A percentile compares a stretch with the other conserved stretches of the same genome.
These are phyloP conservation scores for Mesocricetus auratus DNA, from an alignment of 2,113 vertebrate genomes.

Conservation along the genomic window DNA sequence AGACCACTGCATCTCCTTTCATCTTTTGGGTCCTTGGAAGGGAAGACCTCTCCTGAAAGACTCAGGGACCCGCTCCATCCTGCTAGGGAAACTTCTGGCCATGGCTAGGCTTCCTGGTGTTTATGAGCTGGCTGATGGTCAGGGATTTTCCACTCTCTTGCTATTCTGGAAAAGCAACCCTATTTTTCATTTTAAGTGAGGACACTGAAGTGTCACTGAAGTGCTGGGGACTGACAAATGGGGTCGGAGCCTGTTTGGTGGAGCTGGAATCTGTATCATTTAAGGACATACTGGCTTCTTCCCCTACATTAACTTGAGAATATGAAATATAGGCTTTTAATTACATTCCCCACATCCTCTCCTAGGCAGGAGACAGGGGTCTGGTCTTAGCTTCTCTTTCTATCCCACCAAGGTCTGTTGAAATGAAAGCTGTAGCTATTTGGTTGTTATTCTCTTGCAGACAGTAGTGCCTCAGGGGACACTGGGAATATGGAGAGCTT, in stretches of 20 bases:
- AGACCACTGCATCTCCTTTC: not conserved
- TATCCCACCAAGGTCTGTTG: not conserved
- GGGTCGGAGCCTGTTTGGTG: not conserved
- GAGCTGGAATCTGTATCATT: slow-evolving; percentile 44
- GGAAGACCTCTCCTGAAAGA: not conserved
- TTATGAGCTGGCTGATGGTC: slow-evolving; percentile 32
- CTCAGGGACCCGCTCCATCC: not conserved
- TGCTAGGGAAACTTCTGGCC: not conserved
- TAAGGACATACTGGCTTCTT: slow-evolving; percentile 59
- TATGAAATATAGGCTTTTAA: slow-evolving; percentile 39
- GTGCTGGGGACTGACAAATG: not conserved
- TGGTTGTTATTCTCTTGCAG: not conserved
- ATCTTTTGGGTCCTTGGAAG: not conserved
- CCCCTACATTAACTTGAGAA: slow-evolving; percentile 27
- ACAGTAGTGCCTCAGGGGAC: not conserved
- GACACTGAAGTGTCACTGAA: slow-evolving; percentile 41
- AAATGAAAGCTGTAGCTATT: not conserved
- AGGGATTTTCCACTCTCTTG: slow-evolving; percentile 66
- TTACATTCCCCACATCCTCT: not conserved
- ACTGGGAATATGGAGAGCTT: not conserved
- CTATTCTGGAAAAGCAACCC: slow-evolving; percentile 55
- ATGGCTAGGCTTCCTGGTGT: slow-evolving; percentile 22
- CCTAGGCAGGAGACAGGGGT: slow-evolving; percentile 12
- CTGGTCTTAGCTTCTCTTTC: slow-evolving; percentile 26
- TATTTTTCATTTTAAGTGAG: slow-evolving; percentile 61